These are phyloP conservation scores for Thamnophis elegans DNA, from an alignment of 2,797 vertebrate genomes.

Conservation along the genomic window DNA sequence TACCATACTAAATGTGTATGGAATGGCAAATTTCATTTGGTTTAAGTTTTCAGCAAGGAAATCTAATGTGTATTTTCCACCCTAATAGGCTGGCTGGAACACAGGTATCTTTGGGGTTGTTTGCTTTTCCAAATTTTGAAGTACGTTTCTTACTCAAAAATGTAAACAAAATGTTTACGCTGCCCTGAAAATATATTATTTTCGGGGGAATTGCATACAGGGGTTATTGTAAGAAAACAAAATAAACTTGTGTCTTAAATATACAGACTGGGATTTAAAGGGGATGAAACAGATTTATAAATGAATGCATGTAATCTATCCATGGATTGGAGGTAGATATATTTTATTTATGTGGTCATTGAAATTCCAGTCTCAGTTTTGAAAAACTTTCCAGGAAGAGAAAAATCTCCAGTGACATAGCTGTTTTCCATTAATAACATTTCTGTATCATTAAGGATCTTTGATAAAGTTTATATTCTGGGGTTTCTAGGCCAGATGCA, in stretches of 20 bases:
- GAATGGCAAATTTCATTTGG: neutral
- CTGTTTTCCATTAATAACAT: neutral
- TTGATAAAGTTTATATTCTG: neutral
- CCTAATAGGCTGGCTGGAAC: neutral
- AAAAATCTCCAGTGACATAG: neutral
- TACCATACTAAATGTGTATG: neutral
- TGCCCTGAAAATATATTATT: neutral
- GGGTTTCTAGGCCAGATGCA: neutral
- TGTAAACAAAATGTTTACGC: neutral
- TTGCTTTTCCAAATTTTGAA: neutral
- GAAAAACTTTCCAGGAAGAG: neutral
- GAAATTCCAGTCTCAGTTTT: neutral
- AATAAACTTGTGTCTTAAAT: neutral
- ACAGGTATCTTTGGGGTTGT: neutral
- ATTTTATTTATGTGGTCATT: neutral
- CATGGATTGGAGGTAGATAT: neutral
- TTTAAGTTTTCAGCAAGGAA: neutral
- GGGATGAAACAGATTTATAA: neutral
- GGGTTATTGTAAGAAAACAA: neutral
- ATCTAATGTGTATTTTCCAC: neutral
- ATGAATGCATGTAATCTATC: neutral
- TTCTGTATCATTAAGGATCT: neutral
- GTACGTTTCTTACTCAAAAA: neutral
- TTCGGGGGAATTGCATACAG: neutral
- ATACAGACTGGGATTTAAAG: neutral